Evolutionary conservation across 2,888 invertebrate genomes (phyloP), one percentile per base, ranked within the genome.

Genomic region (Phengaris arion): DNA sequence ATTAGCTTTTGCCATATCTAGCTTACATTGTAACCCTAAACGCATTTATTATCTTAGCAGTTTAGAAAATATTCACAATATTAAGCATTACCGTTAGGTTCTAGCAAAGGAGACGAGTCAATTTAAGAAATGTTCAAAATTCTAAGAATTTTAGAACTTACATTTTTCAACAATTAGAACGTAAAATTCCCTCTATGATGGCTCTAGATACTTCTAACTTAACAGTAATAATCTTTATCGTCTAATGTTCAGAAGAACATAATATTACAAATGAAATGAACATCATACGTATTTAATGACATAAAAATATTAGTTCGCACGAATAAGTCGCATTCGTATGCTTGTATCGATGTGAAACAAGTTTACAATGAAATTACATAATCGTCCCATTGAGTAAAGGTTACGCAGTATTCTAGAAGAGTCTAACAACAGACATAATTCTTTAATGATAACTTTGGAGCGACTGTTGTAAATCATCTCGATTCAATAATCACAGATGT

Each of bases 321-420:
- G 54, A 52, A 72, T 35, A 72, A 72, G 52, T 72, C 52, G 35
- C 72, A 72, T 52, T 72, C 10, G 75, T 52, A 68, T 52, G 76
- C 77, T 74, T 57, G 76, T 59, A 74, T 80, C 82, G 82, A 81
- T 86, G 83, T 81, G 84, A 82, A 82, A 80, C 78, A 76, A 77
- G 78, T 82, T 81, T 80, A 82, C 83, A 82, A 81, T 80, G 78
- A 76, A 74, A 81, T 85, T 85, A 81, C 84, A 81, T 81, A 84
- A 83, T 79, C 77, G 80, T 80, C 81, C 82, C 83, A 84, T 79
- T 77, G 78, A 76, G 78, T 78, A 79, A 80, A 80, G 81, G 80
- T 84, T 81, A 82, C 79, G 78, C 72, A 79, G 76, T 69, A 79
- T 78, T 79, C 77, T 79, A 81, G 79, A 77, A 80, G 72, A 72